Evolutionary conservation across 2,797 vertebrate genomes (phyloP).

Genomic region (Eurystomus glaucurus): DNA sequence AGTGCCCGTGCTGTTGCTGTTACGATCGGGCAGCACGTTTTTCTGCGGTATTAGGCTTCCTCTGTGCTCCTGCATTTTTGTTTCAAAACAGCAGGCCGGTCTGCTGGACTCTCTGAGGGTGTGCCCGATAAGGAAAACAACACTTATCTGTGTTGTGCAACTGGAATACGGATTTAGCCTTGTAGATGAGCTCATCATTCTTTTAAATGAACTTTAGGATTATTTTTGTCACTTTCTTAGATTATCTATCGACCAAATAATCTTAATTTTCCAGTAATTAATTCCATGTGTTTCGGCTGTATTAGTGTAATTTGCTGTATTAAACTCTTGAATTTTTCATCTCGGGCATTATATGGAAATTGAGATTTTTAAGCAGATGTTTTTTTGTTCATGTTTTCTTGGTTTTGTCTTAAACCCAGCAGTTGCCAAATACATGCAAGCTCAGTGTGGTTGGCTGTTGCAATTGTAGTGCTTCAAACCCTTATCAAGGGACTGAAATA

Average conservation of each 20-base stretch:
- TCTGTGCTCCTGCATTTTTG: neutral
- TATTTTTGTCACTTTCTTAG: neutral
- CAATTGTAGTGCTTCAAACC: neutral
- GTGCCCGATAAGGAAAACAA: neutral
- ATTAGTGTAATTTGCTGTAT: neutral
- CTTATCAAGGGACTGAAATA: neutral
- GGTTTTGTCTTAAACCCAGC: neutral
- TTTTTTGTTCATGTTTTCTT: neutral
- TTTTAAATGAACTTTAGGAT: neutral
- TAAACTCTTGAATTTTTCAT: neutral
- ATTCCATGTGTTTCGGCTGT: neutral
- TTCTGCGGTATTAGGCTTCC: neutral
- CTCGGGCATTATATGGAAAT: rapidly evolving
- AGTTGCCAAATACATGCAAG: neutral
- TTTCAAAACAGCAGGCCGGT: neutral
- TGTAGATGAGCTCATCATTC: neutral
- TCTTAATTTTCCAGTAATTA: neutral
- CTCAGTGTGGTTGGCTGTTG: neutral
- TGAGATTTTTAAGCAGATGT: neutral
- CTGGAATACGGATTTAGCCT: neutral
- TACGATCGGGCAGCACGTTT: neutral
- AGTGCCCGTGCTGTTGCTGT: neutral
- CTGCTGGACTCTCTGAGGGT: neutral
- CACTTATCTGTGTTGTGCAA: neutral
- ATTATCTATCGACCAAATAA: no score